Base-by-base conservation (phyloP, 2,888 invertebrate species). In the Diarsia brunnea region DNA sequence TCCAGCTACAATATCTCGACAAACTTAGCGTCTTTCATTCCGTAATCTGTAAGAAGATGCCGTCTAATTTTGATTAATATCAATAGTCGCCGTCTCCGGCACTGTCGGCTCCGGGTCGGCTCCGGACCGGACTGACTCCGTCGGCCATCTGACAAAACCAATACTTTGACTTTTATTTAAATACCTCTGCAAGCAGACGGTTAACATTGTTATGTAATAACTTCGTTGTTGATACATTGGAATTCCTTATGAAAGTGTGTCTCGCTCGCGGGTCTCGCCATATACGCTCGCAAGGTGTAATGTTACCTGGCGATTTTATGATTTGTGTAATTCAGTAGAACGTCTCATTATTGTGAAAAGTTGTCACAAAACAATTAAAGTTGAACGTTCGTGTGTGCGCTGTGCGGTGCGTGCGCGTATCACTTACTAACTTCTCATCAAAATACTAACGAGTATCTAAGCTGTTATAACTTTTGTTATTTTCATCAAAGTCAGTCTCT, bases 371-470 rank as follows among this genome's bases (percentile, higher is more conserved):
- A 31, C 27, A 51, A 38, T 38, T 38, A 38, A 38, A 38, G 4
- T 38, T 38, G 24, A 58, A 49, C 43, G 11, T 76, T 43, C 43
- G 49, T 61, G 63, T 24, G 4, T 1, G 38, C 8, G 53, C 53
- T 53, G 21, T 27, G 45, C 45, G 21, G 19, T 14, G 21, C 38
- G 38, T n/a, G 14, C n/a, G 31, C 45, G n/a, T 53, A 1, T n/a
- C 45, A 24, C 51, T 38, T 10, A 70, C 71, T 45, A 31, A 73
- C n/a, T 24, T 27, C 11, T 45, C n/a, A 72, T 53, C 43, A 27
- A 27, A 51, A 43, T 68, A 70, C 47, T 43, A n/a, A n/a, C n/a
- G n/a, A n/a, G n/a, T 4, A 31, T 31, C 4, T 43, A 21, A 43
- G 21, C 72, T 71, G 43, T 27, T 49, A 71, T 43, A 27, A 51